Evolutionary conservation across 2,797 vertebrate genomes (phyloP).

Genomic region (Rachycentron canadum): DNA sequence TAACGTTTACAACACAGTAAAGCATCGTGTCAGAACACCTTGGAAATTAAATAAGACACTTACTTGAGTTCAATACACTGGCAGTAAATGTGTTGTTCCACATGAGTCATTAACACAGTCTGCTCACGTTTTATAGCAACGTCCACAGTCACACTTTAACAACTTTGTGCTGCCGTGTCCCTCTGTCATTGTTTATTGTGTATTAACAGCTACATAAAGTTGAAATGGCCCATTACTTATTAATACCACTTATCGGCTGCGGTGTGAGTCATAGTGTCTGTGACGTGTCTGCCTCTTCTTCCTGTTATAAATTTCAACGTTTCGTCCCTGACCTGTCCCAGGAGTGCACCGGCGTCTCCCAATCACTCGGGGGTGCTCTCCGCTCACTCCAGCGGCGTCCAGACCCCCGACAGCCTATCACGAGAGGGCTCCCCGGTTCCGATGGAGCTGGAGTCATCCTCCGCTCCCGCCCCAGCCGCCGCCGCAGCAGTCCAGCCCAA

Average conservation of each 20-base stretch:
- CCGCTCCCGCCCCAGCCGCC: slow-evolving; percentile 61
- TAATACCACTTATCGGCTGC: background rate
- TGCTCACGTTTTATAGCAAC: background rate
- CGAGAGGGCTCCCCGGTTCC: slow-evolving; percentile 96
- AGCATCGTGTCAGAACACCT: too few relatives aligned
- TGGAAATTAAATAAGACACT: too few relatives aligned
- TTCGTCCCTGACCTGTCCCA: slow-evolving; percentile 60
- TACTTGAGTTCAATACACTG: background rate
- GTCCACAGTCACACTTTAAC: background rate
- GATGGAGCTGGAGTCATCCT: slow-evolving; percentile 84
- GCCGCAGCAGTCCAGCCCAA: slow-evolving; percentile 89
- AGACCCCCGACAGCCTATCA: slow-evolving; percentile 97
- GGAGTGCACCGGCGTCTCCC: slow-evolving; percentile 97
- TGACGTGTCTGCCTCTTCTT: too few relatives aligned
- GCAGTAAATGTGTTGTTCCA: background rate
- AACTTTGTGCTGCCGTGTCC: background rate
- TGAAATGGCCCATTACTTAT: too few relatives aligned
- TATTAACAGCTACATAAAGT: background rate
- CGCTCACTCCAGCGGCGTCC: slow-evolving; percentile 95
- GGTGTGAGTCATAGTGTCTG: too few relatives aligned
- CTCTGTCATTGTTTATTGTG: background rate
- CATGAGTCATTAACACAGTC: background rate
- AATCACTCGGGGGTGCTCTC: slow-evolving; percentile 96
- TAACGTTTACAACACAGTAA: too few relatives aligned
- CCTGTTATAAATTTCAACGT: too few relatives aligned